Conservation (phyloP, 1,140 invertebrate genomes). For the Lutraria rhynchaena region DNA sequence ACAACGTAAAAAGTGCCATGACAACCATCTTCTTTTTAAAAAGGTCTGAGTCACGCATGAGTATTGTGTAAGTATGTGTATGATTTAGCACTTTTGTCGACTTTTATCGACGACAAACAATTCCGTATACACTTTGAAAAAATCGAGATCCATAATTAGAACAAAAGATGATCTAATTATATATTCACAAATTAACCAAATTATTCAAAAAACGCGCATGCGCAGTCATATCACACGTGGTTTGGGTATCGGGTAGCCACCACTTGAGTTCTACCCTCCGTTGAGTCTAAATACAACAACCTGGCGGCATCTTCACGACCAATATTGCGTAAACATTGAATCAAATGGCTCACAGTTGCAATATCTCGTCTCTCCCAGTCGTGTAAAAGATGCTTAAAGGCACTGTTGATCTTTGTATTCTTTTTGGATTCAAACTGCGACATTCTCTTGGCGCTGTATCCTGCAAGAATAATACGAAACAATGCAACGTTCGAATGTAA, state of each 20-base stretch:
- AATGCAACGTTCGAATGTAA: too few species aligned
- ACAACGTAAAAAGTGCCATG: too few species aligned
- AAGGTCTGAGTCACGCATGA: too few species aligned
- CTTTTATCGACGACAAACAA: too few species aligned
- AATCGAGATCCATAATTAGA: too few species aligned
- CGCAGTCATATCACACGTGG: background rate
- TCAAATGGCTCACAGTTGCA: conserved; percentile 36
- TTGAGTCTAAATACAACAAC: conserved; percentile 36
- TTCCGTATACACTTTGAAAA: too few species aligned
- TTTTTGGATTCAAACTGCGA: conserved; percentile 61
- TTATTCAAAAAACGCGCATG: background rate
- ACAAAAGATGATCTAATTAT: too few species aligned
- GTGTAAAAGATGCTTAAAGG: conserved; percentile 49
- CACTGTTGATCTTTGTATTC: conserved; percentile 57
- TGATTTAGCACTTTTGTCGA: too few species aligned
- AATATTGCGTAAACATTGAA: conserved; percentile 45
- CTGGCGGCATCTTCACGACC: conserved; percentile 48
- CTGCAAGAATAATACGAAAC: conserved; percentile 47
- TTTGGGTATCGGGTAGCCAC: conserved; percentile 13
- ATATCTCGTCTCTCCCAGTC: conserved; percentile 47
- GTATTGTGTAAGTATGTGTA: too few species aligned
- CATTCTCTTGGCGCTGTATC: conserved; percentile 66
- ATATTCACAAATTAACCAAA: background rate
- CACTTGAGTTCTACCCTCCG: conserved; percentile 45
- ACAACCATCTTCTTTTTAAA: too few species aligned